Percentiles rank a stretch among this genome's conserved stretches.
phyloP scores from a whole-genome alignment of 2,797 vertebrate genomes.

The Lacerta bilineata region DNA sequence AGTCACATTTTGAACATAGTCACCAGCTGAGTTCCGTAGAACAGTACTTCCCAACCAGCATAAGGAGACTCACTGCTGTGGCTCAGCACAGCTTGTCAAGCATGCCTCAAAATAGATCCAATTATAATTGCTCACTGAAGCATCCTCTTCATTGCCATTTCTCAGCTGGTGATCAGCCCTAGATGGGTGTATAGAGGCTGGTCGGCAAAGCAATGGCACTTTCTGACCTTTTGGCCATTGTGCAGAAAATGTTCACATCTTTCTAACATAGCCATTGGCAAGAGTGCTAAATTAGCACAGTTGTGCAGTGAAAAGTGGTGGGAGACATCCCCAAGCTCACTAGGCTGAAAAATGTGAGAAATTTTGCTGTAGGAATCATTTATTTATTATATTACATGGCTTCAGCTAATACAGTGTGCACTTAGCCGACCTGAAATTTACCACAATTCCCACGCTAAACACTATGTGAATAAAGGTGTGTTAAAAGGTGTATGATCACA shows the following conservation, averaged over 20 bases:
- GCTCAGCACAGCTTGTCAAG: slow-evolving; percentile 38
- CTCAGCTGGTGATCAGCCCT: slow-evolving; percentile 32
- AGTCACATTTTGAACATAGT: slow-evolving; percentile 19
- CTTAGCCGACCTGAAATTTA: neutral
- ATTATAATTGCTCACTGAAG: slow-evolving; percentile 52
- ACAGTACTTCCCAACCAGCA: slow-evolving; percentile 23
- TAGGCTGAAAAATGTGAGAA: neutral
- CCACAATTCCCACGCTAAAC: neutral
- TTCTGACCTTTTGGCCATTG: slow-evolving; percentile 22
- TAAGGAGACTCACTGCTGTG: slow-evolving; percentile 24
- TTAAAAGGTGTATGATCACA: neutral
- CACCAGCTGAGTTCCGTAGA: slow-evolving; percentile 13
- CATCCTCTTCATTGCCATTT: slow-evolving; percentile 30
- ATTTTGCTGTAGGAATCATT: slow-evolving; percentile 8
- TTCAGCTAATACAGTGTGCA: neutral
- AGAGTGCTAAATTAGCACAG: slow-evolving; percentile 16
- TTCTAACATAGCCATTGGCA: slow-evolving; percentile 26
- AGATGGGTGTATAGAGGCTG: slow-evolving; percentile 25
- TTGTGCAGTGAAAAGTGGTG: neutral
- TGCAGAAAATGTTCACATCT: slow-evolving; percentile 14
- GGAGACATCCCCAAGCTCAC: neutral
- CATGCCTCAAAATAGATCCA: slow-evolving; percentile 36
- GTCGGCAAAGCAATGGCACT: slow-evolving; percentile 4
- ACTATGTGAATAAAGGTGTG: neutral
- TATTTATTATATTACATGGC: slow-evolving; percentile 9